phyloP scores from a whole-genome alignment of 2,888 invertebrate genomes.

The Linnaemya tessellans region DNA sequence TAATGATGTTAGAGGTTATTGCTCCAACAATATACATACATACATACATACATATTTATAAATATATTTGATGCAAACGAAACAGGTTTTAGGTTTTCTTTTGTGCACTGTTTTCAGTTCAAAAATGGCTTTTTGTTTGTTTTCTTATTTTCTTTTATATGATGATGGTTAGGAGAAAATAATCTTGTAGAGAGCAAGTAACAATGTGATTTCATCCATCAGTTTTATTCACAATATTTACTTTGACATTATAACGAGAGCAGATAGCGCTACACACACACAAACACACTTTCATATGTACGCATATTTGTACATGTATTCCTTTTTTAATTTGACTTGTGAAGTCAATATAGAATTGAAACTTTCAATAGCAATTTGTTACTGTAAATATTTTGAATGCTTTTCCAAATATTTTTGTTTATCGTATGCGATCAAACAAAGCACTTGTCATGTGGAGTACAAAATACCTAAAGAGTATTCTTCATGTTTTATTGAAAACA shows the following conservation, averaged over 20 bases:
- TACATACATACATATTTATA: background rate
- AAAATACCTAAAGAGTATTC: too few species aligned
- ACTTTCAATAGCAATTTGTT: background rate
- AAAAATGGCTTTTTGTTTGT: background rate
- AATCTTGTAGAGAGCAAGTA: conserved; percentile 1
- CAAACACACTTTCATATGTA: too few species aligned
- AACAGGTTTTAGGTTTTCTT: conserved; percentile 52
- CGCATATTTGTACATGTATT: background rate
- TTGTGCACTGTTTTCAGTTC: background rate
- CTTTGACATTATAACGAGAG: conserved; percentile 31
- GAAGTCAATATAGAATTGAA: background rate
- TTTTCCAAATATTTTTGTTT: background rate
- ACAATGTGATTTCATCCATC: conserved; percentile 26
- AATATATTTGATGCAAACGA: conserved; percentile 27
- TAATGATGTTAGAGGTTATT: conserved; percentile 41
- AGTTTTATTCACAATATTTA: conserved; percentile 25
- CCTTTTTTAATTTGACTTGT: background rate
- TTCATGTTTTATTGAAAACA: too few species aligned
- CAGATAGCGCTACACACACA: too few species aligned
- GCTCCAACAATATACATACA: conserved; percentile 18
- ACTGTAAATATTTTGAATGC: background rate
- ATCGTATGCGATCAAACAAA: background rate
- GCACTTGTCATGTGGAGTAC: background rate
- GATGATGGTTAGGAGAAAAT: background rate
- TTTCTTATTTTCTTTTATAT: background rate